These are phyloP conservation scores for Odontomyia ornata DNA, from an alignment of 2,888 invertebrate genomes.

Conservation along the genomic window DNA sequence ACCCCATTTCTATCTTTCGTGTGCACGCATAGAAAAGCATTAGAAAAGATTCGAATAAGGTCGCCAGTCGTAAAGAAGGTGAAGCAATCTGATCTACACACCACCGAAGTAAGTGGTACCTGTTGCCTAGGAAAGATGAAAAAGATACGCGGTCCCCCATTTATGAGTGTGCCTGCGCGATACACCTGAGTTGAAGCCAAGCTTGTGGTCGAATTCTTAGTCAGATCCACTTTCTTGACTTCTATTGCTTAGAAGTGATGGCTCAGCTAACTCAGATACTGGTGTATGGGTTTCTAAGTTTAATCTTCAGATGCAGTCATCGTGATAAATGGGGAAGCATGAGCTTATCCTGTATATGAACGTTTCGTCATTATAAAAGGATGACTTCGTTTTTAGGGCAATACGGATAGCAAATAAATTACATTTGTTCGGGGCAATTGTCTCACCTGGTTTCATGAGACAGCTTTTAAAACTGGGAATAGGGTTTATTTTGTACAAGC, in stretches of 20 bases:
- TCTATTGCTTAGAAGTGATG: slow-evolving; percentile 22
- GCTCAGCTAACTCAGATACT: slow-evolving; percentile 4
- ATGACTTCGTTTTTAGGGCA: too few species aligned
- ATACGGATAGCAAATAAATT: too few species aligned
- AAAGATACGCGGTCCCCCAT: slow-evolving; percentile 11
- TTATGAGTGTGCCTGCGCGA: background rate
- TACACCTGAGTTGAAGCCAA: slow-evolving; percentile 28
- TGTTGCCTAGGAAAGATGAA: slow-evolving; percentile 30
- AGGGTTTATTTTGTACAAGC: too few species aligned
- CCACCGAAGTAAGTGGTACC: slow-evolving; percentile 32
- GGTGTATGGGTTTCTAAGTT: slow-evolving; percentile 7
- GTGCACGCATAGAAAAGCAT: slow-evolving; percentile 40
- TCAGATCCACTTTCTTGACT: background rate
- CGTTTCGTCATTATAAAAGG: too few species aligned
- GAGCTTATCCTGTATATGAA: too few species aligned
- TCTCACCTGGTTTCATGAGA: too few species aligned
- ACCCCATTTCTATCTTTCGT: slow-evolving; percentile 35
- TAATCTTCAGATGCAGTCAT: background rate
- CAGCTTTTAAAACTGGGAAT: too few species aligned
- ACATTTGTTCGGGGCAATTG: too few species aligned
- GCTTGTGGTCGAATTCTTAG: slow-evolving; percentile 16
- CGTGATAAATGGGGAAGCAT: too few species aligned
- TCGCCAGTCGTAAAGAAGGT: slow-evolving; percentile 28
- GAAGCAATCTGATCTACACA: slow-evolving; percentile 37
- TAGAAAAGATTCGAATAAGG: slow-evolving; percentile 28